Conservation (phyloP, 2,888 invertebrate genomes). For the Cephonodes hylas region DNA sequence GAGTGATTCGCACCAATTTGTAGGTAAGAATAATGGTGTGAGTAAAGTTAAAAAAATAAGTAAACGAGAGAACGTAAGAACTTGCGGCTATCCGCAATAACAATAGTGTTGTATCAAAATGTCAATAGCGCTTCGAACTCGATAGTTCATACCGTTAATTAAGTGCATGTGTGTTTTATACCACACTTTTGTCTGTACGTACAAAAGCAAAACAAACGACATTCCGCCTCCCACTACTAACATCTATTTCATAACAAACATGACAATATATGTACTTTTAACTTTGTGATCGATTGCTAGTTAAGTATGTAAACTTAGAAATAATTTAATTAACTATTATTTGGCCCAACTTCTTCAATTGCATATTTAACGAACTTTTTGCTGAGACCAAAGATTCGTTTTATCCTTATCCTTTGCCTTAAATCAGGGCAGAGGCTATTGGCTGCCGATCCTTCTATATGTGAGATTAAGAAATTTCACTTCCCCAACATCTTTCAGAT, state of each 20-base stretch:
- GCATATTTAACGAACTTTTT: too few relatives aligned
- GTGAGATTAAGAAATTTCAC: background rate
- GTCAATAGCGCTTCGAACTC: conserved; percentile 1
- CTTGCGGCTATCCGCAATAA: background rate
- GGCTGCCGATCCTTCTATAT: too few relatives aligned
- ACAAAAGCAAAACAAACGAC: conserved; percentile 8
- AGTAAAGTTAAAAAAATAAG: background rate
- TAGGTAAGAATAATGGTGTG: background rate
- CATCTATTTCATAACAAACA: background rate
- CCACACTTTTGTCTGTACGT: background rate
- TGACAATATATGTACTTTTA: background rate
- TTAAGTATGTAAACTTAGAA: background rate
- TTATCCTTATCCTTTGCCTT: too few relatives aligned
- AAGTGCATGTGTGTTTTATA: background rate
- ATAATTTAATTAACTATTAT: background rate
- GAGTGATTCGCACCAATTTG: background rate
- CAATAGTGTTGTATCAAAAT: conserved; percentile 5
- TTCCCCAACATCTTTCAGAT: background rate
- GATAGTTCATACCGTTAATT: conserved; percentile 1
- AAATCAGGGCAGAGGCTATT: too few relatives aligned
- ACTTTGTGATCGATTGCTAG: background rate
- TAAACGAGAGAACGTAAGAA: background rate
- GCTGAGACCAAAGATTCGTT: too few relatives aligned
- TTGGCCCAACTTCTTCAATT: background rate
- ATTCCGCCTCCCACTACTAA: background rate